Percentiles rank a stretch among this genome's conserved stretches.
phyloP scores from a whole-genome alignment of 2,797 vertebrate species.

The Mormyrops attenuatus region DNA sequence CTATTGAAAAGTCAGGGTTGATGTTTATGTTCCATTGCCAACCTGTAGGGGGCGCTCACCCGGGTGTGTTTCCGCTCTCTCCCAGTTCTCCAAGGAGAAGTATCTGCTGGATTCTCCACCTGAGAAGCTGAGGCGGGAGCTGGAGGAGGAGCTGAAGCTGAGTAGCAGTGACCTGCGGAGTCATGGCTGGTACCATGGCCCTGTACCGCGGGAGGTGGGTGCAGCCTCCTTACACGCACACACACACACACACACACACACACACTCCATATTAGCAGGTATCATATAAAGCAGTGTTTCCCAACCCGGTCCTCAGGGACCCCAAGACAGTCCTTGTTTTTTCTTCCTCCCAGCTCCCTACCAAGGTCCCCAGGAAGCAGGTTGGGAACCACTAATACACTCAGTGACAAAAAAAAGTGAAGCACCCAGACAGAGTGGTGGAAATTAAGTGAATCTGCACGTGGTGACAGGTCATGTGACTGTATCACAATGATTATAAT shows the following conservation, averaged over 20 bases:
- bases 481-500: too few species aligned
- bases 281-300: background rate
- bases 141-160: conserved; percentile 93
- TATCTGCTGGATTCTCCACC: conserved; percentile 92
- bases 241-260: background rate
- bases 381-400: background rate
- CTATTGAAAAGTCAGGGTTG: background rate
- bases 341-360: background rate
- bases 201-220: conserved; percentile 88
- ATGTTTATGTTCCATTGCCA: background rate
- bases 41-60: background rate
- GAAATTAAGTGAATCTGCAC: background rate
- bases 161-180: conserved; percentile 88
- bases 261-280: background rate
- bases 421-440: background rate
- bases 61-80: conserved; percentile 20
- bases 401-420: background rate
- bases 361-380: background rate
- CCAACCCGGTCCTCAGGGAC: background rate
- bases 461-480: background rate
- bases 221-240: background rate
- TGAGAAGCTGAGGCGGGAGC: conserved; percentile 88
- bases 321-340: background rate
- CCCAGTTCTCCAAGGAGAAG: conserved; percentile 96
- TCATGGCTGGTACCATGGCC: conserved; percentile 97